Base-by-base conservation (phyloP, 2,113 vertebrate genomes). In the Stigmatopora nigra region DNA sequence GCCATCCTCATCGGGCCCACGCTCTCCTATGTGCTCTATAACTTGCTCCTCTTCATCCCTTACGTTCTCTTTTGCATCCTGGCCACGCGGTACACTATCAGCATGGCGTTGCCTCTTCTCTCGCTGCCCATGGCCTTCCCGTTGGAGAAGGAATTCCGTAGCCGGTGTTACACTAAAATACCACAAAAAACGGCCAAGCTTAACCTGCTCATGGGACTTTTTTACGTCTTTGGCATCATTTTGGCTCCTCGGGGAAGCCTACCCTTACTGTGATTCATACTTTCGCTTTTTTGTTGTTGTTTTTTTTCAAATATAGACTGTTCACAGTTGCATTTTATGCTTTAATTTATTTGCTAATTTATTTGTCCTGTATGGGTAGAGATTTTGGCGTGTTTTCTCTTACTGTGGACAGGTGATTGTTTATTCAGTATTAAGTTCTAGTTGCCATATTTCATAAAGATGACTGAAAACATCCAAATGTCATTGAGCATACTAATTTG, bases 101-200 rank as follows among this genome's bases (percentile, higher is more conserved):
- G 94, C 83, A 95, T 99, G 93, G 95, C 94, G 0, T 67, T 98
- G 66, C 97, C 97, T 0, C 91, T 99, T 61, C 93, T 98, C 76
- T 97, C 96, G 11, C 86, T 97, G 49, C 97, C 97, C 1, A 90
- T 98, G 92, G 97, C 96, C 1, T 98, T 99, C 46, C 92, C 95
- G 0, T 84, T 99, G 20, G 97, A 99, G 83, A 90, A 92, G 47
- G 94, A 94, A 82, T 98, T 98, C 81, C 93, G 97, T 25, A 92
- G 93, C 68, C 92, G 90, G 52, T 91, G 82, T 67, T 98, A 98
- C 73, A 85, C 78, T 77, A 95, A 93, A 81, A 93, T 99, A 71
- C 97, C 97, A 1, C 95, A 98, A 73, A 91, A 91, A 87, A 98
- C 96, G 2, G 96, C 96, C 83, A 98, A 98, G 22, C 94, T 99